A percentile compares a stretch with the other conserved stretches of the same genome.
Evolutionary conservation across 1,140 invertebrate genomes (phyloP).

Genomic region (Cherax quadricarinatus): DNA sequence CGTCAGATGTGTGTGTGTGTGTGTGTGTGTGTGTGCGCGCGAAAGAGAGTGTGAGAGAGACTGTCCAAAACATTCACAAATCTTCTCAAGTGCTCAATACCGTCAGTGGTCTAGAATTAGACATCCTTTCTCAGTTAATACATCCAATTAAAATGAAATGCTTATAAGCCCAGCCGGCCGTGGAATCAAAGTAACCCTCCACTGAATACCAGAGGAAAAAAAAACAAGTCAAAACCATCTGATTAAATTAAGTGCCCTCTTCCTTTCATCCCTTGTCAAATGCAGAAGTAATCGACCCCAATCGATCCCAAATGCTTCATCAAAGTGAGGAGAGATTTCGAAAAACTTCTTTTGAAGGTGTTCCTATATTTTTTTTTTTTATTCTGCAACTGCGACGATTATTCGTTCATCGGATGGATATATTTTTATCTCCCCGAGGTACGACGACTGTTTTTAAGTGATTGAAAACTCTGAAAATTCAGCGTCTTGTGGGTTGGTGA

Average conservation of each 20-base stretch:
- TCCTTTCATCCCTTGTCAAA: slow-evolving; percentile 27
- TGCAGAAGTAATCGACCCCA: slow-evolving; percentile 49
- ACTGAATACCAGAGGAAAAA: neutral
- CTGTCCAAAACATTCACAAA: too few species aligned
- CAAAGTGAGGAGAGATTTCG: slow-evolving; percentile 31
- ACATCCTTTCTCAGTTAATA: neutral
- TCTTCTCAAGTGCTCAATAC: too few species aligned
- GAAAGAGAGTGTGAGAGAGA: too few species aligned
- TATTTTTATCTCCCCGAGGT: neutral
- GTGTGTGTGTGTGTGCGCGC: too few species aligned
- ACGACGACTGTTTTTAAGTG: slow-evolving; percentile 33
- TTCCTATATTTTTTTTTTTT: slow-evolving; percentile 8
- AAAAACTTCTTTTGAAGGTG: slow-evolving; percentile 30
- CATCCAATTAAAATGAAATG: slow-evolving; percentile 14
- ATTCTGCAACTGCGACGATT: neutral
- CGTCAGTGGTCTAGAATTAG: neutral
- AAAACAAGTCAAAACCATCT: slow-evolving; percentile 11
- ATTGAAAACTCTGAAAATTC: slow-evolving; percentile 37
- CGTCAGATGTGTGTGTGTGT: too few species aligned
- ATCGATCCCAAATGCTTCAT: slow-evolving; percentile 43
- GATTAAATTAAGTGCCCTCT: slow-evolving; percentile 22
- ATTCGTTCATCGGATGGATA: slow-evolving; percentile 13
- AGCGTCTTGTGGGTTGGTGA: neutral
- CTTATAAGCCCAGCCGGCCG: neutral
- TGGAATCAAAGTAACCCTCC: slow-evolving; percentile 1